Conservation (phyloP, 2,113 vertebrate genomes). For the Trichechus manatus region DNA sequence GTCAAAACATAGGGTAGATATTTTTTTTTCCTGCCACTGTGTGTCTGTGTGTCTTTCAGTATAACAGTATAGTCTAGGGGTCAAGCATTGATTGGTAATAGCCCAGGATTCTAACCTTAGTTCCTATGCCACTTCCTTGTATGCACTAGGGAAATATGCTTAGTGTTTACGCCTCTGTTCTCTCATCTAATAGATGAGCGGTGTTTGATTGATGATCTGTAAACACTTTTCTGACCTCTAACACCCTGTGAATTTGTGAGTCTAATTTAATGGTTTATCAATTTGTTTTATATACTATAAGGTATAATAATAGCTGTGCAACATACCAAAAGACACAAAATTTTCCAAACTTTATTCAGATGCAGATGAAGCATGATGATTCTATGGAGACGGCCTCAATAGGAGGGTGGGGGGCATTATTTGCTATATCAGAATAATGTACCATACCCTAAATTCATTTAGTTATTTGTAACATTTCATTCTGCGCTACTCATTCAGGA, state of each 20-base stretch:
- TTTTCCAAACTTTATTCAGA: background rate
- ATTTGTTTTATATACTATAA: background rate
- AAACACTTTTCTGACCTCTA: background rate
- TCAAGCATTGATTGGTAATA: fast-evolving
- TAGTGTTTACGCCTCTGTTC: background rate
- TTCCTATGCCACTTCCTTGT: background rate
- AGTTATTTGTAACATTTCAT: background rate
- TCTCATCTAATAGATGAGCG: background rate
- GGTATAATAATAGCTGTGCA: background rate
- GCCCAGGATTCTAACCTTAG: background rate
- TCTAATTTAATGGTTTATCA: constrained; percentile 6
- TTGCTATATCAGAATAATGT: background rate
- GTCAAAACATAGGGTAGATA: background rate
- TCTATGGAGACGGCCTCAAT: background rate
- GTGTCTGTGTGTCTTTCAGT: background rate
- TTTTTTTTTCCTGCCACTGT: background rate
- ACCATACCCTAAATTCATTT: background rate
- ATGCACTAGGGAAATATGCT: background rate
- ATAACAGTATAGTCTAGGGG: fast-evolving
- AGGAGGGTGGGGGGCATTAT: background rate
- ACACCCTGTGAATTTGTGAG: background rate
- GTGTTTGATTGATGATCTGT: background rate
- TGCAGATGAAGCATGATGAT: background rate
- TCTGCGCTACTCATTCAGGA: background rate
- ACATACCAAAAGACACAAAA: background rate